A percentile compares a stretch with the other conserved stretches of the same genome.
phyloP scores from a whole-genome alignment of 2,888 invertebrate genomes.

The Trachelus tabidus region DNA sequence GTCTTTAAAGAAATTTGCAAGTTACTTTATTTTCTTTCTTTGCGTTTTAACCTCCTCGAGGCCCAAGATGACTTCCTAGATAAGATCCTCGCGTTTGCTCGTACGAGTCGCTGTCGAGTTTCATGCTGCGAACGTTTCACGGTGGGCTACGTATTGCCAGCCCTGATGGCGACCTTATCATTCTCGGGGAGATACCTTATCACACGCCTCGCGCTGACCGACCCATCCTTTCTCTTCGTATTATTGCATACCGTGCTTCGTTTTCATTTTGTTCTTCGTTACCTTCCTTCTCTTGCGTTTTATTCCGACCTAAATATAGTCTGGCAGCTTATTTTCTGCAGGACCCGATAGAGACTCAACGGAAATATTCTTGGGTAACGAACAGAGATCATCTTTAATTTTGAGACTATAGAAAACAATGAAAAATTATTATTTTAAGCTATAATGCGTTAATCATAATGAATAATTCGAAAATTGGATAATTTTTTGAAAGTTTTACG shows the following conservation, averaged over 20 bases:
- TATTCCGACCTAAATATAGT: neutral
- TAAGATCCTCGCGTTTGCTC: neutral
- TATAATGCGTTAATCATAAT: neutral
- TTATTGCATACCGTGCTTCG: neutral
- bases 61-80: neutral
- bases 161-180: conserved; percentile 1
- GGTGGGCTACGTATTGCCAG: conserved; percentile 1
- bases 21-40: neutral
- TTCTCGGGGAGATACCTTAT: conserved; percentile 2
- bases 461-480: neutral
- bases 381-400: neutral
- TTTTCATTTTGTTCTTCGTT: neutral
- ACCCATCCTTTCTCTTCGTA: neutral
- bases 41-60: neutral
- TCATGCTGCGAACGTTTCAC: conserved; percentile 1
- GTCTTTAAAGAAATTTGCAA: neutral
- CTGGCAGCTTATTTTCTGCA: neutral
- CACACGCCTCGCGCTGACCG: conserved; percentile 4
- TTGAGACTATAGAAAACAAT: neutral
- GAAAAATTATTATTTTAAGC: neutral
- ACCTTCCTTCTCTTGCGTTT: neutral
- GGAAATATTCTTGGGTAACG: neutral
- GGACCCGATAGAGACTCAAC: neutral
- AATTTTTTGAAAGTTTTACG: neutral
- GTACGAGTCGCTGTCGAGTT: neutral